Evolutionary conservation across 2,113 vertebrate species (phyloP), one percentile per base, ranked within the genome.

Genomic region (Phaetusa simplex): DNA sequence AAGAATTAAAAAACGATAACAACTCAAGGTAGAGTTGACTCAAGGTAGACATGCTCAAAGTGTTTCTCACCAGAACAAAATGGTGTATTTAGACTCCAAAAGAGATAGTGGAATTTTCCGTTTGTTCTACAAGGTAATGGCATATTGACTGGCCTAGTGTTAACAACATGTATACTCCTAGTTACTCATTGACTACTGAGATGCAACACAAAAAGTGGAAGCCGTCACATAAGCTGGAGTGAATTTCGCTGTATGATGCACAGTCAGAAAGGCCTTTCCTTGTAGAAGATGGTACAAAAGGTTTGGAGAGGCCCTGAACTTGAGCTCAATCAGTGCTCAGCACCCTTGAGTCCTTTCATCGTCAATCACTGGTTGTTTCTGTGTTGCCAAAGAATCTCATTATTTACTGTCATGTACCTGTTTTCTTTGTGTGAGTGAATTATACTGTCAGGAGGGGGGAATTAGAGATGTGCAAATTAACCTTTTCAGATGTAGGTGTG

Each of bases 181-280:
- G 95, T 80, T 96, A 92, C 95, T 90, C 30, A 74, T 62, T 86
- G 42, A 83, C 79, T 70, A 55, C 47, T 47, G 55, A 90, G 59
- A 71, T 83, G 64, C 32, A 83, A 42, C 53, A 82, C 82, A 61
- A 38, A 43, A 81, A 88, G 50, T 53, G 17, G 34, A 93, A 88
- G 24, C 17, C 1, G 0, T 69, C 87, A 71, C 42, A 91, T 40
- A 92, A 88, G 6, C n/a, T 74, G 72, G 38, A 19, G 13, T 64
- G 72, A 84, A 49, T 90, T 94, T 90, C 88, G 55, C 24, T 49
- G 6, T 62, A 14, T 42, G 11, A 70, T 30, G 43, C 24, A 36
- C 12, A 88, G 10, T 70, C 38, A 83, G 42, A 81, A 83, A 8
- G 4, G 4, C 7, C 8, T 93, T 80, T 70, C 29, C 14, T 61